Evolutionary conservation across 2,888 invertebrate genomes (phyloP).

Genomic region (Hipparchia semele): DNA sequence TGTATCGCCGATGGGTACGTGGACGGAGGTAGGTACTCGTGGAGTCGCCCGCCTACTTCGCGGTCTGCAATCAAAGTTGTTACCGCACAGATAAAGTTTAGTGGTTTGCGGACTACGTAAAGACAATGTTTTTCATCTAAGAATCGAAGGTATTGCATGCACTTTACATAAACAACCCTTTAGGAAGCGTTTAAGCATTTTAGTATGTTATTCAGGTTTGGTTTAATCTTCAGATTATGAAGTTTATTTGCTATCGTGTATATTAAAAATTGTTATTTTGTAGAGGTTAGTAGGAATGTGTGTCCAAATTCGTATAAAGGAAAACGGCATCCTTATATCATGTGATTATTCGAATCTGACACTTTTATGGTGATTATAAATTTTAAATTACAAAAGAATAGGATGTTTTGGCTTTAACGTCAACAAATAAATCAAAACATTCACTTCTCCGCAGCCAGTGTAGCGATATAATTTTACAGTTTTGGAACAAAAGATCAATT

Average conservation of each 20-base stretch:
- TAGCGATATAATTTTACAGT: conserved; percentile 67
- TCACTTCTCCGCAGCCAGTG: conserved; percentile 56
- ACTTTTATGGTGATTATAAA: conserved; percentile 71
- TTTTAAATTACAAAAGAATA: conserved; percentile 63
- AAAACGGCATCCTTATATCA: conserved; percentile 24
- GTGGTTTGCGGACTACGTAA: conserved; percentile 49
- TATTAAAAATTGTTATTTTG: background rate
- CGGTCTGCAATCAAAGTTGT: conserved; percentile 51
- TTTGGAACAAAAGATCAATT: conserved; percentile 63
- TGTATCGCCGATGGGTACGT: conserved; percentile 44
- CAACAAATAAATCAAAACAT: conserved; percentile 72
- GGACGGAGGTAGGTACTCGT: conserved; percentile 30
- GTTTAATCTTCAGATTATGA: background rate
- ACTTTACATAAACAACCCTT: conserved; percentile 11
- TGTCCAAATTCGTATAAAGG: conserved; percentile 15
- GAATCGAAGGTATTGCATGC: conserved; percentile 32
- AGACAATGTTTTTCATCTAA: conserved; percentile 45
- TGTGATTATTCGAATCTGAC: conserved; percentile 49
- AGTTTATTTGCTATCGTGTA: background rate
- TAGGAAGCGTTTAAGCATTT: background rate
- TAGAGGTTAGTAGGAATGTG: background rate
- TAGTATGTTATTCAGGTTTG: background rate
- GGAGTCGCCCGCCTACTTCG: conserved; percentile 44
- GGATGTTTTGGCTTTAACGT: conserved; percentile 73
- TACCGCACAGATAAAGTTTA: conserved; percentile 49